Evolutionary conservation across 2,797 vertebrate genomes (phyloP).

Genomic region (Girardinus metallicus): DNA sequence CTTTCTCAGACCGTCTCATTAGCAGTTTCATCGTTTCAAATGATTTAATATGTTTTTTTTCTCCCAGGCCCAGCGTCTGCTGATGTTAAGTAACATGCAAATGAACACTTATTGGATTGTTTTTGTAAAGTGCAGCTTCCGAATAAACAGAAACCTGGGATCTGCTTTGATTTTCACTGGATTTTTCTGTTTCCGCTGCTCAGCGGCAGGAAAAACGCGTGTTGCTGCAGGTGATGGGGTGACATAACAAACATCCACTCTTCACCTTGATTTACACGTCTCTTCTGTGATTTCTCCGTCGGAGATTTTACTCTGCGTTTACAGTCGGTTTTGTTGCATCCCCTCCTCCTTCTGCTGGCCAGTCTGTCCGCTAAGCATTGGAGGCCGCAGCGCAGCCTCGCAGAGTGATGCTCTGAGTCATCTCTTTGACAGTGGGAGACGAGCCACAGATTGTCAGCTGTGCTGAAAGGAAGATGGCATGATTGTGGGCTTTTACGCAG

Average conservation of each 20-base stretch:
- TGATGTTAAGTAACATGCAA: conserved; percentile 7
- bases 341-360: conserved; percentile 2
- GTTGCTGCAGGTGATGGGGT: conserved; percentile 40
- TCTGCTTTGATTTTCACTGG: conserved; percentile 12
- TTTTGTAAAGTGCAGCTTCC: conserved; percentile 39
- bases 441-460: conserved; percentile 28
- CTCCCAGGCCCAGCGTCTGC: not conserved
- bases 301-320: conserved; percentile 9
- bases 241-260: conserved; percentile 6
- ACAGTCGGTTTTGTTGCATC: not conserved
- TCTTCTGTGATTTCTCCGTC: not conserved
- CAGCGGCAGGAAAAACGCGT: not conserved
- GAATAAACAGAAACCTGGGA: conserved; percentile 67
- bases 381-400: conserved; percentile 22
- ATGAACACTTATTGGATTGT: conserved; percentile 1
- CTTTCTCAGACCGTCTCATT: conserved; percentile 34
- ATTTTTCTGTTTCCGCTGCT: conserved; percentile 4
- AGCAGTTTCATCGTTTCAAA: conserved; percentile 28
- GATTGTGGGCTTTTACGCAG: conserved; percentile 55
- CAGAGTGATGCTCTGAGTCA: conserved; percentile 65
- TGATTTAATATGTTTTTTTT: conserved; percentile 19
- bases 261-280: not conserved
- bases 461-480: conserved; percentile 48
- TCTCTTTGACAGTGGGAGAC: conserved; percentile 53
- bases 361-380: conserved; percentile 26